Evolutionary conservation across 2,797 vertebrate genomes (phyloP).

Genomic region (Phoeniculus purpureus): DNA sequence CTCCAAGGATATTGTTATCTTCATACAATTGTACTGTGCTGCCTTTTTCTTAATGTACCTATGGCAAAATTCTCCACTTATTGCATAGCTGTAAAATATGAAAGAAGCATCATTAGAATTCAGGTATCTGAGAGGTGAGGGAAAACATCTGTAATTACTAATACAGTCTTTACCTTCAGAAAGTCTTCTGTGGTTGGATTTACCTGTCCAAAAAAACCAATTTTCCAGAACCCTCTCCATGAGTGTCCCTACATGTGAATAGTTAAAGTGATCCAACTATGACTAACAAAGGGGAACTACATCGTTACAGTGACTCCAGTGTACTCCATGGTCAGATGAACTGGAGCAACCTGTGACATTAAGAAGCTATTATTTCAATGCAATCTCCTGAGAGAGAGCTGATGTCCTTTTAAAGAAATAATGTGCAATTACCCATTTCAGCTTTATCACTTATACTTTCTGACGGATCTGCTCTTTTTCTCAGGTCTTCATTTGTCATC

Average conservation of each 20-base stretch:
- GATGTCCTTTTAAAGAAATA: slow-evolving; percentile 39
- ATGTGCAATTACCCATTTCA: background rate
- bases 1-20: background rate
- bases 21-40: background rate
- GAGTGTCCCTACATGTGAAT: background rate
- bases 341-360: background rate
- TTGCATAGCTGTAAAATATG: background rate
- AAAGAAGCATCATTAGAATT: background rate
- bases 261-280: background rate
- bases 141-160: background rate
- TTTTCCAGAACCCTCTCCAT: background rate
- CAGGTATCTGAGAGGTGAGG: background rate
- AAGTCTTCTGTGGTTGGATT: background rate
- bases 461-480: slow-evolving; percentile 45
- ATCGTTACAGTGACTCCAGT: background rate
- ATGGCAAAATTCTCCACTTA: background rate
- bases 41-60: background rate
- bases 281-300: background rate
- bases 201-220: background rate
- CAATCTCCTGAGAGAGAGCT: slow-evolving; percentile 2
- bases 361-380: slow-evolving; percentile 9
- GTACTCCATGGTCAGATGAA: background rate
- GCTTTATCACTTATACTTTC: slow-evolving; percentile 1
- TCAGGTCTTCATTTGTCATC: slow-evolving; percentile 50
- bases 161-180: background rate